Evolutionary conservation across 2,888 invertebrate species (phyloP), one percentile per base, ranked within the genome.

Genomic region (Malacosoma neustria): DNA sequence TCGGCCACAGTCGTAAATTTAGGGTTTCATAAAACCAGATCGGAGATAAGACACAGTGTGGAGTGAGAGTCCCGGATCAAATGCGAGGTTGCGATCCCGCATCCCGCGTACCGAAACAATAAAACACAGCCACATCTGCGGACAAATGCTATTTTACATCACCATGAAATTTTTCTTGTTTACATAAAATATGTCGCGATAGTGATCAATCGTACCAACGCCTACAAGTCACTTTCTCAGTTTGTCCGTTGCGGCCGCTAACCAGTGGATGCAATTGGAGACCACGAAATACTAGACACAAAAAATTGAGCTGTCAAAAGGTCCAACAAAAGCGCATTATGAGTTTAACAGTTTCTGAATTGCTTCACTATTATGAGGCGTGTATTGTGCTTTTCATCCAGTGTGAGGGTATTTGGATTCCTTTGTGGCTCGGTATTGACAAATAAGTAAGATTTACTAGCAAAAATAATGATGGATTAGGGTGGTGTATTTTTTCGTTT

Each of bases 1-100:
- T 70, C 76, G 58, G 65, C 79, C 77, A 61, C 80, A 84, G 77
- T 84, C 85, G 84, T 85, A 85, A 85, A 85, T 85, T 85, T 84
- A 84, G 85, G 85, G 85, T 84, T 85, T 85, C 84, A 85, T 85
- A 85, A 85, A 84, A 85, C 84, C 84, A 82, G 85, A 85, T 85
- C 67, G 61, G 71, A 85, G 85, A 85, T 85, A 85, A 85, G 81
- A 82, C 82, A 81, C 81, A 81, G 82, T 79, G 81, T 71, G 72
- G 75, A 79, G 76, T 71, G 72, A 75, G 66, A 60, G 66, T 70
- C 80, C 80, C 81, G 79, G 80, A 81, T 84, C 84, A 80, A 84
- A 84, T 81, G 81, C 75, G 76, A 75, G 64, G 69, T 74, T 74
- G 67, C 64, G 59, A 66, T 57, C 69, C 57, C 59, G 58, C 61